These are phyloP conservation scores for Paratilapia polleni DNA, from an alignment of 2,113 vertebrate genomes.

Conservation along the genomic window DNA sequence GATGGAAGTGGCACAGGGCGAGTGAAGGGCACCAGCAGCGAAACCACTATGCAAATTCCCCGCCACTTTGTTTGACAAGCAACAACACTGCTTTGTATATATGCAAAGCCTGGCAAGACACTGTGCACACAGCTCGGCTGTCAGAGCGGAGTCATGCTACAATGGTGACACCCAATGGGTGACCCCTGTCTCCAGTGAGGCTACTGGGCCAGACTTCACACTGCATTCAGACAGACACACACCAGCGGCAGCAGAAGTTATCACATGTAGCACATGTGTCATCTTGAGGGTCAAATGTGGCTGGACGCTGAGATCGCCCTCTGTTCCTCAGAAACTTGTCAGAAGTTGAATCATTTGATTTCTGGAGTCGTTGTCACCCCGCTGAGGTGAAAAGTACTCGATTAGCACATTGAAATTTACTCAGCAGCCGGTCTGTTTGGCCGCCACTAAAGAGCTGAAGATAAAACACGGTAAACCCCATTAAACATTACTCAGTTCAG, in stretches of 20 bases:
- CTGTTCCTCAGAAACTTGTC: constrained; percentile 7
- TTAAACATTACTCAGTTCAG: constrained; percentile 41
- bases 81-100: constrained; percentile 79
- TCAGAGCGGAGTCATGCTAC: constrained; percentile 59
- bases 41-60: constrained; percentile 79
- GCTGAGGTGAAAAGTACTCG: constrained; percentile 70
- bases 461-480: constrained; percentile 40
- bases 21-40: constrained; percentile 75
- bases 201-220: constrained; percentile 40
- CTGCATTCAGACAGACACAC: constrained; percentile 24
- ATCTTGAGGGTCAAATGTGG: constrained; percentile 29
- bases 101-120: constrained; percentile 78
- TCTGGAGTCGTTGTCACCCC: constrained; percentile 15
- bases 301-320: background rate
- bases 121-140: constrained; percentile 57
- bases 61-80: constrained; percentile 81
- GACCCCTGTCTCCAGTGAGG: constrained; percentile 60
- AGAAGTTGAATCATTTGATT: constrained; percentile 39
- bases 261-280: background rate
- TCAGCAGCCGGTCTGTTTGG: constrained; percentile 31
- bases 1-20: constrained; percentile 54
- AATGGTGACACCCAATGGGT: constrained; percentile 61
- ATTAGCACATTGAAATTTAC: constrained; percentile 70
- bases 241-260: background rate
- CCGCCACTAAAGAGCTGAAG: constrained; percentile 4